Conservation (phyloP, 2,113 vertebrate species). For the Zosterops borbonicus region DNA sequence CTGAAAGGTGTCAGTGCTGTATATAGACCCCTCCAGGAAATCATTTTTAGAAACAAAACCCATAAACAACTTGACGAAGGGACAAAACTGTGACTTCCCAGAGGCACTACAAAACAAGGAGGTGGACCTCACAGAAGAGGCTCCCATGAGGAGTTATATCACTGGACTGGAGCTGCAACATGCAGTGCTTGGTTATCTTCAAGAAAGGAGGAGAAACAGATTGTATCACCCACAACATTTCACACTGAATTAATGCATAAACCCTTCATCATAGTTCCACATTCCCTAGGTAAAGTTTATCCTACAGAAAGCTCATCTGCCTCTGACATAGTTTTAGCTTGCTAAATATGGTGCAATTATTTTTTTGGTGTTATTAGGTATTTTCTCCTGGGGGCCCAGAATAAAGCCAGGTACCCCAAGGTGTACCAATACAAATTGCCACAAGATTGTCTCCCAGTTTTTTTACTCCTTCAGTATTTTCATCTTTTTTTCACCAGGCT, state of each 20-base stretch:
- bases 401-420: neutral
- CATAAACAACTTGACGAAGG: neutral
- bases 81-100: neutral
- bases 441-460: neutral
- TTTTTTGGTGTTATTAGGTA: neutral
- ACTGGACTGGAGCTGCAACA: neutral
- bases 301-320: neutral
- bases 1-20: neutral
- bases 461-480: neutral
- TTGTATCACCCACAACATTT: neutral
- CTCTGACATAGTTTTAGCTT: neutral
- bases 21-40: neutral
- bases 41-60: neutral
- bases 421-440: neutral
- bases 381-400: neutral
- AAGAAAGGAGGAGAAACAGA: neutral
- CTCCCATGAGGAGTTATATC: neutral
- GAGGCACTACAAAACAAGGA: neutral
- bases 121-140: neutral
- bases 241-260: neutral
- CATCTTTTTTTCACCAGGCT: neutral
- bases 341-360: neutral
- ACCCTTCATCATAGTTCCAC: neutral
- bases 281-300: neutral
- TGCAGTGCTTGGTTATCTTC: neutral